A percentile compares a stretch with the other conserved stretches of the same genome.
phyloP scores from a whole-genome alignment of 2,797 vertebrate species.

The Phylloscopus collybita region DNA sequence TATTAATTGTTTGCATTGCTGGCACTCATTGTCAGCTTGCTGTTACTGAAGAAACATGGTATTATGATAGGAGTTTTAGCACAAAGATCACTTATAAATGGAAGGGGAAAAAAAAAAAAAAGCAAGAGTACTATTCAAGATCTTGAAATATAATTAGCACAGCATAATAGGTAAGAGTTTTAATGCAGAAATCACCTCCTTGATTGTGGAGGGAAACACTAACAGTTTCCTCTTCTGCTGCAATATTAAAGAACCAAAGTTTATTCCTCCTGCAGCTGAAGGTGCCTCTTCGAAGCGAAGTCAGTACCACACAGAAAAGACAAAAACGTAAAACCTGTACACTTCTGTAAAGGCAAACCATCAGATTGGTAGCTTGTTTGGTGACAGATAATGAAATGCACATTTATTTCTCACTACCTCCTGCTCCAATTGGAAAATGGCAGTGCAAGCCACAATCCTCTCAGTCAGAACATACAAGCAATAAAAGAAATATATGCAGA shows the following conservation, averaged over 20 bases:
- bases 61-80: background rate
- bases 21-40: background rate
- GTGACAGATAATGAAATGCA: background rate
- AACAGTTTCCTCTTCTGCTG: background rate
- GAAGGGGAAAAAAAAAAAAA: background rate
- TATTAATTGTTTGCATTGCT: slow-evolving; percentile 14
- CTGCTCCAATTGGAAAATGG: background rate
- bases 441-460: background rate
- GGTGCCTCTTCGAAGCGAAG: background rate
- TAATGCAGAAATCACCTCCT: background rate
- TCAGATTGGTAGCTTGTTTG: background rate
- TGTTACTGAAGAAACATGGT: background rate
- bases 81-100: background rate
- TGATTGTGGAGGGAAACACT: background rate
- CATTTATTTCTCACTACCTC: background rate
- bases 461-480: background rate
- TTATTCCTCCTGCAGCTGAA: background rate
- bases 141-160: slow-evolving; percentile 5
- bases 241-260: background rate
- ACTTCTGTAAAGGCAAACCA: background rate
- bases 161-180: background rate
- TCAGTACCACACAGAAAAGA: background rate
- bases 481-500: background rate
- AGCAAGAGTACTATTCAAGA: background rate
- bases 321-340: background rate